Conservation (phyloP, 2,888 invertebrate species). For the Itoplectis maculator region DNA sequence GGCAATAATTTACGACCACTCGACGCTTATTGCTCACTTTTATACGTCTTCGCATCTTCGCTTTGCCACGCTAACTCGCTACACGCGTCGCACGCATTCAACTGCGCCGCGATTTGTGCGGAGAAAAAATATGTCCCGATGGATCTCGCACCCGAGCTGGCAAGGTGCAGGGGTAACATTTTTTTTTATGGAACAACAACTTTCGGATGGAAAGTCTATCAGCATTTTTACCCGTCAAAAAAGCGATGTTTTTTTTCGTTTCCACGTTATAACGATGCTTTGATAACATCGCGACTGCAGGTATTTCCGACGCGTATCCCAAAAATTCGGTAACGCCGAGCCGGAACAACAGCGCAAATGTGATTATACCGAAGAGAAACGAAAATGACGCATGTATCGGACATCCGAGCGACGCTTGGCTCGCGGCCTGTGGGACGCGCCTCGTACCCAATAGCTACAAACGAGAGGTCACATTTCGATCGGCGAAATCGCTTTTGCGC, state of each 20-base stretch:
- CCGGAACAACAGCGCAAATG: constrained; percentile 9
- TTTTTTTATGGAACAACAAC: too few relatives aligned
- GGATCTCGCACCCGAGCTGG: too few relatives aligned
- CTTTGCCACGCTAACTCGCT: background rate
- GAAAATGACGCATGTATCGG: constrained; percentile 29
- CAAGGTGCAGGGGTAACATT: too few relatives aligned
- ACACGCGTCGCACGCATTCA: background rate
- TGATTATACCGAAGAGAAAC: constrained; percentile 27
- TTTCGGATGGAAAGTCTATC: too few relatives aligned
- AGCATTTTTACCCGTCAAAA: too few relatives aligned
- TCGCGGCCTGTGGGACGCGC: too few relatives aligned
- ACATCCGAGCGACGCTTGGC: constrained; percentile 1
- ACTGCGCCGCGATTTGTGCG: background rate
- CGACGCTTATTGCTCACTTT: background rate
- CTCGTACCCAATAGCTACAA: too few relatives aligned
- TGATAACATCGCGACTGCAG: background rate
- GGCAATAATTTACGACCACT: constrained; percentile 1
- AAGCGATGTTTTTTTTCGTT: too few relatives aligned
- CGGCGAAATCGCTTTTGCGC: background rate
- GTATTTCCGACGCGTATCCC: constrained; percentile 2
- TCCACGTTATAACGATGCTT: background rate
- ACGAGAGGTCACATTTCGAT: constrained; percentile 5
- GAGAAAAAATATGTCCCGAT: too few relatives aligned
- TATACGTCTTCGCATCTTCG: background rate
- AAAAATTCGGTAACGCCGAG: background rate